Evolutionary conservation across 2,113 vertebrate species (phyloP).

Genomic region (Grantiella picta): DNA sequence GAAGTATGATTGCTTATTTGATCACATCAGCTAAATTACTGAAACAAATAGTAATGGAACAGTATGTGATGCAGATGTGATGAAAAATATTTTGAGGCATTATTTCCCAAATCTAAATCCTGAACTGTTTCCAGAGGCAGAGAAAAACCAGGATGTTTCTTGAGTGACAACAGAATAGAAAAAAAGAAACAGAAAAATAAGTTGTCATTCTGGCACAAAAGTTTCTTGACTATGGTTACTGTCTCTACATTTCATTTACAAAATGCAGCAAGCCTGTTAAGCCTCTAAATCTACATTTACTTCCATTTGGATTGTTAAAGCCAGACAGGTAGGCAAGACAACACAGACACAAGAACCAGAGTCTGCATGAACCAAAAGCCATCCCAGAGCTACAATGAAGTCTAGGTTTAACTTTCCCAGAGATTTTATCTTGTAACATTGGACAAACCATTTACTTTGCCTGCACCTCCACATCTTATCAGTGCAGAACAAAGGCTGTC

Average conservation of each 20-base stretch:
- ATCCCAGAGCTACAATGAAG: neutral
- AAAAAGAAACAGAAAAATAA: neutral
- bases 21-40: slow-evolving; percentile 11
- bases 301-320: neutral
- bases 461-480: neutral
- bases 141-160: neutral
- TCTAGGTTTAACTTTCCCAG: neutral
- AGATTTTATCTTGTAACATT: neutral
- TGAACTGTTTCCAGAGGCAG: neutral
- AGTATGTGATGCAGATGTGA: neutral
- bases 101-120: neutral
- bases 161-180: neutral
- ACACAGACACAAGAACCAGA: neutral
- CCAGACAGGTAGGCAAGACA: neutral
- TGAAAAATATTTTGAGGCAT: slow-evolving; percentile 13
- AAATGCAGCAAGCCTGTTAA: neutral
- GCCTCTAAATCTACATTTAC: neutral
- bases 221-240: neutral
- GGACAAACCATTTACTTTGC: neutral
- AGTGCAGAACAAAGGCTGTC: neutral
- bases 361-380: neutral
- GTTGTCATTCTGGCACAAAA: neutral
- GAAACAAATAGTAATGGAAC: slow-evolving; percentile 4
- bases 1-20: slow-evolving; percentile 11
- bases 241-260: neutral